phyloP scores from a whole-genome alignment of 1,140 invertebrate species.

The Ephestia elutella region DNA sequence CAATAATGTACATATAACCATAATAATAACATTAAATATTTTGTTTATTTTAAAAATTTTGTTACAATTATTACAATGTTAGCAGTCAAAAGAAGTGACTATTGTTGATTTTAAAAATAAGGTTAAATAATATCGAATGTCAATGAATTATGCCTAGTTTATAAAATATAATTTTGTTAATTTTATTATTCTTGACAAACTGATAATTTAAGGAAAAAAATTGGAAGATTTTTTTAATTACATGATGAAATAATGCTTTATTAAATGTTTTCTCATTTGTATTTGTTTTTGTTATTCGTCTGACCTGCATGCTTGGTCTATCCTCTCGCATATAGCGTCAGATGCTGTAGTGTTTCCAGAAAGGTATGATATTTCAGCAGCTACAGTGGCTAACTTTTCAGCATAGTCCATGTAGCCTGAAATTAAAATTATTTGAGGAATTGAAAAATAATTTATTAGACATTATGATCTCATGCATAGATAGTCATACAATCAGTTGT shows the following conservation, averaged over 20 bases:
- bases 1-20: constrained; percentile 30
- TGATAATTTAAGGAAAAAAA: constrained; percentile 7
- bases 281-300: constrained; percentile 15
- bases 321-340: constrained; percentile 70
- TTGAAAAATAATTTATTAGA: no score
- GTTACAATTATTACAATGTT: constrained; percentile 39
- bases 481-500: no score
- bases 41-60: constrained; percentile 22
- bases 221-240: constrained; percentile 13
- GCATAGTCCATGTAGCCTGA: constrained; percentile 72
- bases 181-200: constrained; percentile 22
- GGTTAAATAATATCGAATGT: constrained; percentile 12
- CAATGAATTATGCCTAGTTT: constrained; percentile 18
- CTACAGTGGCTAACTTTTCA: constrained; percentile 67
- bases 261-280: constrained; percentile 16
- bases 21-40: constrained; percentile 11
- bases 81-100: constrained; percentile 32
- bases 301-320: constrained; percentile 65
- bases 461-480: no score
- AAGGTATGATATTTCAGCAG: constrained; percentile 69
- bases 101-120: constrained; percentile 32
- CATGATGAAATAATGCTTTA: constrained; percentile 9
- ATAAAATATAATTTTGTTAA: constrained; percentile 22
- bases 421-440: not conserved
- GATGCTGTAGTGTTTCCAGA: constrained; percentile 68